A percentile compares a stretch with the other conserved stretches of the same genome.
These are phyloP conservation scores for Taphrorychus bicolor DNA, from an alignment of 2,888 invertebrate species.

Conservation along the genomic window DNA sequence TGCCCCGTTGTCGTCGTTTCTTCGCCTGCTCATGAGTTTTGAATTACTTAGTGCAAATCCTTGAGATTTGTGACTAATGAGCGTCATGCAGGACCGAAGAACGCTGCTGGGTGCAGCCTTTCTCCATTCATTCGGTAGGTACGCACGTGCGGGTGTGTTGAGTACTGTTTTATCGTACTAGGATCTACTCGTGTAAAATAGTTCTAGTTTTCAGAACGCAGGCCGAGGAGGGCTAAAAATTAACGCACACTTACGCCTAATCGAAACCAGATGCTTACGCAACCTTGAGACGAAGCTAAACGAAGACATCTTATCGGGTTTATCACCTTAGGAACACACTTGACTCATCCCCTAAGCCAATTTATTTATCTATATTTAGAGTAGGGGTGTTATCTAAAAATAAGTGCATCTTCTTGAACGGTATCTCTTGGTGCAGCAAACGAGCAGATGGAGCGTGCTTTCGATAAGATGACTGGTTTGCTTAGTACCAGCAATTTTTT, in stretches of 20 bases:
- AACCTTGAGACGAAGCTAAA: not conserved
- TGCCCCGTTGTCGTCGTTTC: constrained; percentile 42
- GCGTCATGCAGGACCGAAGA: too few species aligned
- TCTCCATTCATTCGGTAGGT: too few species aligned
- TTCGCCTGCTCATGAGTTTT: too few species aligned
- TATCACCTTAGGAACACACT: constrained; percentile 33
- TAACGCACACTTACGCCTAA: too few species aligned
- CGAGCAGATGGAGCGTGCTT: not conserved
- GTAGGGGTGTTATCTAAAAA: constrained; percentile 23
- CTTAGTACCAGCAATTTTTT: too few species aligned
- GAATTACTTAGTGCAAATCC: not conserved
- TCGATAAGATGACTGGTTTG: too few species aligned
- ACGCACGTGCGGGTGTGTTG: not conserved
- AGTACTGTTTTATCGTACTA: not conserved
- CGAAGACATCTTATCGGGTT: constrained; percentile 12
- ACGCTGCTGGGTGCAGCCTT: not conserved
- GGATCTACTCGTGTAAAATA: not conserved
- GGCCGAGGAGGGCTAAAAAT: too few species aligned
- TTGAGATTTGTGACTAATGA: not conserved
- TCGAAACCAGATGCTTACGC: not conserved
- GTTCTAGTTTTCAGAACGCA: too few species aligned
- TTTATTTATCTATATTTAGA: constrained; percentile 33
- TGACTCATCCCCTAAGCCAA: constrained; percentile 29
- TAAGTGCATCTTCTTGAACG: constrained; percentile 16
- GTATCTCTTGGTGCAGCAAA: not conserved